phyloP scores from a whole-genome alignment of 2,888 invertebrate species.

The Rotaria macrura region DNA sequence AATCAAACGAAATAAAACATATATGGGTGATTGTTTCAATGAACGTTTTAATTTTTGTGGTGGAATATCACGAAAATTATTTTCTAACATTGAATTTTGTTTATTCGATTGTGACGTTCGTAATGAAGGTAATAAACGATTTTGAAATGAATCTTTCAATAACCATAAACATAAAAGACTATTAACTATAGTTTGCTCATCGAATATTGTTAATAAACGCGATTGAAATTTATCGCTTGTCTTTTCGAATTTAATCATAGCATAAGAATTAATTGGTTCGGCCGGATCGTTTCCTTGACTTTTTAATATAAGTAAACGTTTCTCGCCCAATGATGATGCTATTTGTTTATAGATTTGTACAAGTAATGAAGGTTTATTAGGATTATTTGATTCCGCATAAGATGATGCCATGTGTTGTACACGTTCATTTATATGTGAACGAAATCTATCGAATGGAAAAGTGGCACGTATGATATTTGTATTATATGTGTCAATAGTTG shows the following conservation, averaged over 20 bases:
- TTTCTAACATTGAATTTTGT: not conserved
- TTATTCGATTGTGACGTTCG: not conserved
- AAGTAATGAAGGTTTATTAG: not conserved
- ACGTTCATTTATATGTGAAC: not conserved
- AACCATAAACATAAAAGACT: not conserved
- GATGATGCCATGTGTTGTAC: not conserved
- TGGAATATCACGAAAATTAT: not conserved
- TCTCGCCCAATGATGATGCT: not conserved
- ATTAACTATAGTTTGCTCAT: not conserved
- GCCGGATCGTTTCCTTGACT: not conserved
- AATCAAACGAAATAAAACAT: not conserved
- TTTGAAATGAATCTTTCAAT: not conserved
- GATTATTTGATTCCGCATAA: not conserved
- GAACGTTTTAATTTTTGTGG: not conserved
- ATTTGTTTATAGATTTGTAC: not conserved
- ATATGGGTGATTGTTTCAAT: not conserved
- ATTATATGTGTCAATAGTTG: not conserved
- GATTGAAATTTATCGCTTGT: constrained; percentile 5
- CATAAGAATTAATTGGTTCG: not conserved
- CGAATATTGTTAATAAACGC: not conserved
- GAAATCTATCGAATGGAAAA: constrained; percentile 2
- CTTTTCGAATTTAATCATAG: constrained; percentile 1
- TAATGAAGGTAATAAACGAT: not conserved
- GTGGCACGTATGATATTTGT: not conserved
- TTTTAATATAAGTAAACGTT: not conserved